Base-by-base conservation (phyloP, 1,140 invertebrate species). In the Acyrthosiphon pisum region DNA sequence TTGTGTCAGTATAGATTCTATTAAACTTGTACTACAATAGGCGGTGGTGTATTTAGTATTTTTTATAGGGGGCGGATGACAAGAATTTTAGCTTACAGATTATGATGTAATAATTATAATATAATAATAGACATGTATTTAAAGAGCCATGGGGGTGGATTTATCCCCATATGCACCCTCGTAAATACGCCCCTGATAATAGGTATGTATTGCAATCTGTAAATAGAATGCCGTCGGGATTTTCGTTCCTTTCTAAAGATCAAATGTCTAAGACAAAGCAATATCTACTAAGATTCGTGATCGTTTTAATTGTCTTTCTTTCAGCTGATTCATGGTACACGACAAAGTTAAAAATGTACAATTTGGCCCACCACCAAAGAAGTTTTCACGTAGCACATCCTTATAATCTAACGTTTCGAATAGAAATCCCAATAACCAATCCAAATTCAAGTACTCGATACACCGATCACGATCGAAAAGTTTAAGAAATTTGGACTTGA, bases 321-420 rank as follows among this genome's bases (percentile, higher is more conserved):
- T 88, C 86, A 4, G 14, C 26, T 44, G 14, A 26, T n/a, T 87
- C 23, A 20, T 18, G 6, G 20, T 22, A 2, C 23, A 53, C 48
- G 2, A 35, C 26, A 53, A 89, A 89, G 48, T 44, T 90, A 68
- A 68, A 60, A 91, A 68, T 68, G 35, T 91, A 68, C 90, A 76
- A 91, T 91, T 91, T 91, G 90, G 90, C 90, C 56, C 9, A n/a
- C 56, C 14, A 68, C 90, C 90, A 91, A 91, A 68, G 90, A 68
- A 91, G 53, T 90, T 91, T 91, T 76, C 30, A n/a, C 60, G 30
- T n/a, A 76, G 20, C 44, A 60, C 35, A 90, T 68, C 41, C 35
- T 41, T 30, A 50, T 50, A n/a, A 37, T 90, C 30, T 44, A 68
- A 46, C 60, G 41, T 35, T 88, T 91, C 56, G 23, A 68, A 9